phyloP scores from a whole-genome alignment of 2,113 vertebrate species.

The Hydropotes inermis region DNA sequence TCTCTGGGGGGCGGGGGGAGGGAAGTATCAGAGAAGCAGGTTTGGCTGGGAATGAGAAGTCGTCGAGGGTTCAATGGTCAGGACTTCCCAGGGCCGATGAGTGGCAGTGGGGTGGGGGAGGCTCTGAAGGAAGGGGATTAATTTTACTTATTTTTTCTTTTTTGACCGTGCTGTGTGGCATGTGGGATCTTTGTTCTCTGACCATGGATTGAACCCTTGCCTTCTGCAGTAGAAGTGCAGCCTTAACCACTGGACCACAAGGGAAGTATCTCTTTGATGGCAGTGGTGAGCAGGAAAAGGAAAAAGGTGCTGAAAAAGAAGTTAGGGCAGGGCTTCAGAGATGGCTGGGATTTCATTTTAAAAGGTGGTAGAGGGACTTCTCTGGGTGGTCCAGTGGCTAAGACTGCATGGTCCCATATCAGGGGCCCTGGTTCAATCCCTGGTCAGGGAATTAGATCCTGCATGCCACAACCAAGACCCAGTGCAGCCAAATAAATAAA shows the following conservation, averaged over 20 bases:
- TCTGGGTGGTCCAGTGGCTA: neutral
- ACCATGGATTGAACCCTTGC: neutral
- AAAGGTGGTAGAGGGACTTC: neutral
- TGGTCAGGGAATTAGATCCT: neutral
- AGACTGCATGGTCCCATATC: neutral
- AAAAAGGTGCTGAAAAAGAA: neutral
- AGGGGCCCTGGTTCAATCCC: neutral
- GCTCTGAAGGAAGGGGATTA: neutral
- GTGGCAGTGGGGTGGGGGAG: neutral
- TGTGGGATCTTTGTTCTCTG: neutral
- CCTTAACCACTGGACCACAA: neutral
- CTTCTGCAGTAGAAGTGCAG: neutral
- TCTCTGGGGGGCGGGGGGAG: rapidly evolving
- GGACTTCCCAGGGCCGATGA: neutral
- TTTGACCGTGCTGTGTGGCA: neutral
- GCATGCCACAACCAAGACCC: neutral
- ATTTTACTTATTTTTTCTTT: neutral
- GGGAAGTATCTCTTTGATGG: neutral
- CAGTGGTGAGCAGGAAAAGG: neutral
- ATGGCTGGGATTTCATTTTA: neutral
- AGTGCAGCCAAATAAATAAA: neutral
- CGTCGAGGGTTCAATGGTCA: no score
- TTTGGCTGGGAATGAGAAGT: no score
- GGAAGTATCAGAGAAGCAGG: no score
- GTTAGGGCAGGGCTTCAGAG: neutral